A percentile compares a stretch with the other conserved stretches of the same genome.
These are phyloP conservation scores for Progne subis DNA, from an alignment of 2,113 vertebrate species.

Conservation along the genomic window DNA sequence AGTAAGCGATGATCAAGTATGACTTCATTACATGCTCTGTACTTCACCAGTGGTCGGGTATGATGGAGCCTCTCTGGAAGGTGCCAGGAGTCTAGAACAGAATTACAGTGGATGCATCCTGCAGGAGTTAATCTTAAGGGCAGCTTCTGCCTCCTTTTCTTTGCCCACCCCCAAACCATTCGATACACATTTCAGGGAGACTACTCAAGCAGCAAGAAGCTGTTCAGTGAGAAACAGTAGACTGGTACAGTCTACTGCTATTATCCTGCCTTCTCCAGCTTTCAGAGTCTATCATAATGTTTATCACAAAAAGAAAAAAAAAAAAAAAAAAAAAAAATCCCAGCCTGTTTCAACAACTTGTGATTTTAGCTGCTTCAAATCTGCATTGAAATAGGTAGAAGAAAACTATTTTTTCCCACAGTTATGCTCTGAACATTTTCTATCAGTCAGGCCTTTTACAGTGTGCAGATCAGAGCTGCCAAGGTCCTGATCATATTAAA, in stretches of 20 bases:
- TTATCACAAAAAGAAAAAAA: neutral
- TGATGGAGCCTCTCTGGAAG: neutral
- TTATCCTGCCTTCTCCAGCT: neutral
- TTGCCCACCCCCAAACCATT: neutral
- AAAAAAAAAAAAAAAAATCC: neutral
- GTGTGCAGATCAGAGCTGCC: neutral
- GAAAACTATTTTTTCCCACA: neutral
- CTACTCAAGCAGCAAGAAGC: neutral
- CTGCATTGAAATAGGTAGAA: neutral
- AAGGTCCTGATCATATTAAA: neutral
- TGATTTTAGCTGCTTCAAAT: neutral
- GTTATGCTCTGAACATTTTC: neutral
- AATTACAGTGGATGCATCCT: neutral
- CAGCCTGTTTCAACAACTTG: neutral
- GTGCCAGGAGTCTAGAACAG: neutral
- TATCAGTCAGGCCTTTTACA: neutral
- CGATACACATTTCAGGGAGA: neutral
- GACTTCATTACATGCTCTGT: neutral
- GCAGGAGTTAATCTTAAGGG: neutral
- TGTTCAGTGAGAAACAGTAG: neutral
- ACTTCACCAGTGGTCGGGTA: neutral
- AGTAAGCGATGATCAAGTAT: neutral
- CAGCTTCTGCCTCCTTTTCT: neutral
- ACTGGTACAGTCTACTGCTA: neutral
- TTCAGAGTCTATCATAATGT: neutral